A percentile compares a stretch with the other conserved stretches of the same genome.
Conservation (phyloP, 2,888 invertebrate genomes). For the Oasisia sp. region DNA sequence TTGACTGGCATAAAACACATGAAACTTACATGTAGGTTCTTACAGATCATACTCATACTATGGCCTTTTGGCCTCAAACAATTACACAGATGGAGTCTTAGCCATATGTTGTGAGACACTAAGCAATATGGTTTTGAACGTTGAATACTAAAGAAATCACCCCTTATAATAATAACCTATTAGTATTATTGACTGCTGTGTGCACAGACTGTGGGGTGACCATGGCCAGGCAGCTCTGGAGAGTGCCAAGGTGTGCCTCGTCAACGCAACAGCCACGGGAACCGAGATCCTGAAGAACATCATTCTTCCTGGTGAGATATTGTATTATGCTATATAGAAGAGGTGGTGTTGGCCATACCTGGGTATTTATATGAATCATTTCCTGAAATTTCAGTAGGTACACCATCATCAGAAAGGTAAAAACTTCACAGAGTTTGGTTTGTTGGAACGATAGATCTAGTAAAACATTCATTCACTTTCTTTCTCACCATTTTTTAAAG, state of each 20-base stretch:
- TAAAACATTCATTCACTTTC: no score
- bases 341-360: background rate
- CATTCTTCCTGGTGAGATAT: constrained; percentile 82
- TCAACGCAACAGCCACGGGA: constrained; percentile 92
- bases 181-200: constrained; percentile 6
- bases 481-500: no score
- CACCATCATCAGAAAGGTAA: background rate
- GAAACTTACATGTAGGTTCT: no score
- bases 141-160: background rate
- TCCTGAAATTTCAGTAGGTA: background rate
- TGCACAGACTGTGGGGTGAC: constrained; percentile 87
- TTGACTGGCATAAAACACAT: no score
- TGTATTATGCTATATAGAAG: background rate
- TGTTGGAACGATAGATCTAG: background rate
- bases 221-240: constrained; percentile 93
- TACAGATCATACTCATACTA: no score
- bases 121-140: no score
- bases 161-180: background rate
- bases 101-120: no score
- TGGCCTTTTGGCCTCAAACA: no score
- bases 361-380: background rate
- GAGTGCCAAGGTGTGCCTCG: constrained; percentile 87
- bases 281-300: constrained; percentile 95
- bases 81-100: no score
- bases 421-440: background rate